phyloP scores from a whole-genome alignment of 2,888 invertebrate species.

The Papilio demoleus region DNA sequence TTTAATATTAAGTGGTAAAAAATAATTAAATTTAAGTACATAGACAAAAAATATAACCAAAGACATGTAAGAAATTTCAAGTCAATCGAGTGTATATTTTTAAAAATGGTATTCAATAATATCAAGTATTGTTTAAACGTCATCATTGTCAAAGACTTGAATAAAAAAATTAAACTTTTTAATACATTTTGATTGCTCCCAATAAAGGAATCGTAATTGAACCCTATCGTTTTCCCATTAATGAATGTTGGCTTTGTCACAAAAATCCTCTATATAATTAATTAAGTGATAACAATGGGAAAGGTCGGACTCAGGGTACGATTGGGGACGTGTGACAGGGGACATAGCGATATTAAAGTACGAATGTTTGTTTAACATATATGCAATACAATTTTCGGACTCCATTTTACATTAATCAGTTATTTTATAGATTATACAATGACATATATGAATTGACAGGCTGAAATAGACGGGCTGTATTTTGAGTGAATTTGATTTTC shows the following conservation, averaged over 20 bases:
- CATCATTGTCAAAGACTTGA: not conserved
- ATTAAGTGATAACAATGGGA: slow-evolving; percentile 74
- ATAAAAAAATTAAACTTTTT: not conserved
- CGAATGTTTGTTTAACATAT: slow-evolving; percentile 53
- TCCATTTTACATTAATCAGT: not conserved
- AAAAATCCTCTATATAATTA: slow-evolving; percentile 70
- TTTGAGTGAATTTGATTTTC: no score
- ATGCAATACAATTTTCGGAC: slow-evolving; percentile 14
- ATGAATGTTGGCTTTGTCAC: slow-evolving; percentile 63
- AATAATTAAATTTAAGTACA: no score
- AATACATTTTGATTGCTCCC: not conserved
- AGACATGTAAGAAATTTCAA: no score
- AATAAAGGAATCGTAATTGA: slow-evolving; percentile 55
- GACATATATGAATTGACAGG: no score
- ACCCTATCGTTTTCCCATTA: slow-evolving; percentile 61
- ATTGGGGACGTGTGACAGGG: slow-evolving; percentile 46
- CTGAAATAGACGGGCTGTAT: no score
- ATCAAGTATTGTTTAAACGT: no score
- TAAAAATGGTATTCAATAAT: no score
- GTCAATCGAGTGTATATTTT: no score
- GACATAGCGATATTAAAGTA: slow-evolving; percentile 52
- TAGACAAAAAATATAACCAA: no score
- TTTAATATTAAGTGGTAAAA: no score
- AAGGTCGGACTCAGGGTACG: slow-evolving; percentile 50
- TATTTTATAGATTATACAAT: no score